Conservation (phyloP, 2,797 vertebrate genomes). For the Bothrops alternatus region DNA sequence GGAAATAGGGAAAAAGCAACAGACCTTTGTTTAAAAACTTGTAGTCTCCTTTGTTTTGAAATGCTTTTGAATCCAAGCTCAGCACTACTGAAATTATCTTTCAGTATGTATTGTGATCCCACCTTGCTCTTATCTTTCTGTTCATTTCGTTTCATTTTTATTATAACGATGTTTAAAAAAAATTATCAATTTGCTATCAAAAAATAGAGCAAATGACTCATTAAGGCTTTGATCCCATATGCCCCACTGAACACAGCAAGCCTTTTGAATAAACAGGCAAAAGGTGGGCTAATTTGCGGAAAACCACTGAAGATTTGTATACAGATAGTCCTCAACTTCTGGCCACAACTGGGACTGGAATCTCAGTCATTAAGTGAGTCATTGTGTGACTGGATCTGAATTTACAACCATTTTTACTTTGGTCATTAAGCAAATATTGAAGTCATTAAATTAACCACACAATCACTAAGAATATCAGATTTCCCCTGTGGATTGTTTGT, state of each 20-base stretch:
- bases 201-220: background rate
- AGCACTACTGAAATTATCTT: background rate
- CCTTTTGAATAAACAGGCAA: background rate
- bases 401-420: no score
- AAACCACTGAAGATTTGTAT: background rate
- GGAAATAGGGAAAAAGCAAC: background rate
- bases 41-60: background rate
- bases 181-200: background rate
- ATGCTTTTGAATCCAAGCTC: background rate
- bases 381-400: no score
- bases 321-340: no score
- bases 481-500: no score
- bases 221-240: background rate
- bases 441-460: no score
- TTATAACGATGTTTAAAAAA: background rate
- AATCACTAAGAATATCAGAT: no score
- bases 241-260: background rate
- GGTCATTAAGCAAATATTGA: no score
- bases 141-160: background rate
- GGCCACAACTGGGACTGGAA: no score
- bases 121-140: background rate
- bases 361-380: no score
- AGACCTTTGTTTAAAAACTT: background rate
- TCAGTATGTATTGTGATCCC: background rate
- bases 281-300: background rate